phyloP scores from a whole-genome alignment of 2,113 vertebrate species.

The Prinia subflava region DNA sequence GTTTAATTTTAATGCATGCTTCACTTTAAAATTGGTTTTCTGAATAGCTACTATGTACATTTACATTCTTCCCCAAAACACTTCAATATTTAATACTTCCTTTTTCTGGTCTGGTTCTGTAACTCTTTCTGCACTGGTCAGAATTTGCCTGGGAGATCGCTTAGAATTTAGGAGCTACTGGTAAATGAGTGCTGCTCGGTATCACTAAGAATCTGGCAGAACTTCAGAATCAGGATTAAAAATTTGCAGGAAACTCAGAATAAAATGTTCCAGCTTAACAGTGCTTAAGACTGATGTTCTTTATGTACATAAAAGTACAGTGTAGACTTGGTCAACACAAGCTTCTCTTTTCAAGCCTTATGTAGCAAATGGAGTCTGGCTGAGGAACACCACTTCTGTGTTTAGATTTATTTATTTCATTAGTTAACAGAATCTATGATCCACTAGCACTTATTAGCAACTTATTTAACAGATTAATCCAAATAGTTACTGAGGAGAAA shows the following conservation, averaged over 20 bases:
- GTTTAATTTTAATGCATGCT: slow-evolving; percentile 60
- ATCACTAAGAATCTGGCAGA: neutral
- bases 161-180: neutral
- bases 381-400: neutral
- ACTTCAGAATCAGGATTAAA: slow-evolving; percentile 5
- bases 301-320: neutral
- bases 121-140: slow-evolving; percentile 3
- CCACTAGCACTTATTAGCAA: neutral
- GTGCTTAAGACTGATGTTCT: neutral
- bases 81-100: slow-evolving; percentile 24
- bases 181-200: neutral
- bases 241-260: slow-evolving; percentile 20
- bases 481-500: neutral
- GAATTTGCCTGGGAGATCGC: neutral
- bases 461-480: neutral
- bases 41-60: slow-evolving; percentile 6
- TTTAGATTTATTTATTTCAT: neutral
- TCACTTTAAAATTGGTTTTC: slow-evolving; percentile 53
- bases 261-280: slow-evolving; percentile 34
- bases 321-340: neutral
- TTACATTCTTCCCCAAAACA: slow-evolving; percentile 31
- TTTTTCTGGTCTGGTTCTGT: neutral
- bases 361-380: neutral
- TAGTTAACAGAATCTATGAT: neutral
- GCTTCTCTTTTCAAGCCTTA: neutral